Base-by-base conservation (phyloP, 1,140 invertebrate species). In the Tyrophagus putrescentiae region DNA sequence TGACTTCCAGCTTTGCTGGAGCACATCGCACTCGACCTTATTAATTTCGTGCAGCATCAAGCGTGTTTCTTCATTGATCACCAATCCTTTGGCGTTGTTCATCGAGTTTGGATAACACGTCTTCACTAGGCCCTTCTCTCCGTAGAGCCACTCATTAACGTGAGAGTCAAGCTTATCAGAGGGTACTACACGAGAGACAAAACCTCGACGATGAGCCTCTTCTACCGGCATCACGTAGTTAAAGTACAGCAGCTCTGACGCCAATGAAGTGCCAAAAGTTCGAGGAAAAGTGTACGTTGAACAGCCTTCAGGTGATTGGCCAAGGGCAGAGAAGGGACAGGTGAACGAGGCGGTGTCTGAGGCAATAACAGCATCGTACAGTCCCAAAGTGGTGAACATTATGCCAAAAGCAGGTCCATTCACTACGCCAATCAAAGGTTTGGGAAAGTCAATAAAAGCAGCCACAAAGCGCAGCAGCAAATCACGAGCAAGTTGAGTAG, bases 341-440 rank as follows among this genome's bases (percentile, higher is more conserved):
- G 80, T 76, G 70, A 95, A 91, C 64, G 80, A 84, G 16, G 88
- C 85, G 84, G 70, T 80, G 59, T 87, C 80, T 18, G 81, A 81
- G 39, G 87, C 84, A 73, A 86, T 90, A 29, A 94, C 82, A 45
- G 85, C 76, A 76, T 98, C 93, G 78, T 82, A 94, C 1, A 95
- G 74, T 9, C 79, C 79, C 33, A 91, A 71, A 0, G 82, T 80
- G 9, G 90, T 94, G 0, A 83, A 82, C 45, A 81, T 82, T 64
- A 96, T 81, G 21, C 93, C 93, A 62, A 95, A 79, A 16, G 90
- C 87, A 48, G 87, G 87, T 41, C 91, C 92, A 78, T 96, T 92
- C 0, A 96, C 81, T 32, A 93, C 72, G 34, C 81, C 85, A 61
- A 95, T 78, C 41, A 97, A 68, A 18, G 91, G 75, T 72, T 96